Conservation (phyloP, 2,113 vertebrate genomes). For the Chroicocephalus ridibundus region DNA sequence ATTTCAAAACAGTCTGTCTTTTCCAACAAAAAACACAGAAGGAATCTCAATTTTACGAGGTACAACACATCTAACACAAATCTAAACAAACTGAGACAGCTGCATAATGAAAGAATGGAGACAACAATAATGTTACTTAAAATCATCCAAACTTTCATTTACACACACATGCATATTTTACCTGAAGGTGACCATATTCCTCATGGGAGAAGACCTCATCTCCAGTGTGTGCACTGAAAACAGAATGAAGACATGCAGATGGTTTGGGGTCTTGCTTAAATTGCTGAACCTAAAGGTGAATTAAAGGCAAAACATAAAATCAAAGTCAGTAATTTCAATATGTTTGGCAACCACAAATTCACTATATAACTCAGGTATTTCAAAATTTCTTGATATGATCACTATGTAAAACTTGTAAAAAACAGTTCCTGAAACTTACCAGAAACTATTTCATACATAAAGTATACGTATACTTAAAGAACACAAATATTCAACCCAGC, state of each 20-base stretch:
- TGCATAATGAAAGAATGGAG: neutral
- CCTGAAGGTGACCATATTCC: conserved; percentile 94
- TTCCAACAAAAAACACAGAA: neutral
- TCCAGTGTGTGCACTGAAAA: conserved; percentile 88
- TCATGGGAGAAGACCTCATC: conserved; percentile 84
- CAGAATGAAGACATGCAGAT: conserved; percentile 90
- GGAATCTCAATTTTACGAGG: neutral
- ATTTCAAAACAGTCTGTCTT: neutral
- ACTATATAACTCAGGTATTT: neutral
- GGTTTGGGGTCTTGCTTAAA: conserved; percentile 96
- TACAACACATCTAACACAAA: neutral
- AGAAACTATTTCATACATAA: neutral
- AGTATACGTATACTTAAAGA: neutral
- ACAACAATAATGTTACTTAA: neutral
- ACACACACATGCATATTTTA: conserved; percentile 2
- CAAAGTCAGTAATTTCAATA: neutral
- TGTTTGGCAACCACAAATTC: neutral
- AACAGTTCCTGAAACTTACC: neutral
- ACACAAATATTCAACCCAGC: neutral
- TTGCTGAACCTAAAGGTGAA: conserved; percentile 84
- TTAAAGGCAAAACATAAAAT: neutral
- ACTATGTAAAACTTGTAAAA: neutral
- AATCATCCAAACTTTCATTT: neutral
- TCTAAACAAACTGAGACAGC: neutral
- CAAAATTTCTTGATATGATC: neutral